phyloP scores from a whole-genome alignment of 2,797 vertebrate species.

The Urophycis tenuis region DNA sequence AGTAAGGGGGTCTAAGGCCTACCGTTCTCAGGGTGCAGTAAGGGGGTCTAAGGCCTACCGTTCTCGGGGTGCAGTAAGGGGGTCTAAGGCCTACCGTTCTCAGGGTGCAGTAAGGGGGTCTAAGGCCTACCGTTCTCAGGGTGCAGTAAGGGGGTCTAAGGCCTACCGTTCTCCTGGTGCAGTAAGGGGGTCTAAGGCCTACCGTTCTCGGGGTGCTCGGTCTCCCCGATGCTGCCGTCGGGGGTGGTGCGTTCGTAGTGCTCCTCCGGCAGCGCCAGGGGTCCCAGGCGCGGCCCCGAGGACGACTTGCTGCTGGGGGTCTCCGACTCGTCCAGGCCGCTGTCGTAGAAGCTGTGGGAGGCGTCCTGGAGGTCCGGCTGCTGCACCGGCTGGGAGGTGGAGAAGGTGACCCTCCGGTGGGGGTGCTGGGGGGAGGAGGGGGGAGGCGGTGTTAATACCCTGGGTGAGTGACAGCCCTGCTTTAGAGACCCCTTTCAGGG shows the following conservation, averaged over 20 bases:
- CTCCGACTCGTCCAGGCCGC: slow-evolving; percentile 96
- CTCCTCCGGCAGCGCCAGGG: slow-evolving; percentile 92
- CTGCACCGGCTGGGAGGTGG: slow-evolving; percentile 91
- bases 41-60: no score
- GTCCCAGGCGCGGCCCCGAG: slow-evolving; percentile 92
- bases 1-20: no score
- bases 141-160: no score
- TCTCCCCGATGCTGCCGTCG: slow-evolving; percentile 98
- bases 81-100: no score
- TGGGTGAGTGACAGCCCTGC: no score
- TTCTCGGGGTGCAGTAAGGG: no score
- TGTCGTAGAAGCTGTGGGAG: slow-evolving; percentile 98
- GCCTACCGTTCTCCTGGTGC: no score
- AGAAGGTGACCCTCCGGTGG: slow-evolving; percentile 98
- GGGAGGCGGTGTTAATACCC: slow-evolving; percentile 7
- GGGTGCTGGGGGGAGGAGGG: slow-evolving; percentile 75
- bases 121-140: no score
- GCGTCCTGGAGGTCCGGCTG: slow-evolving; percentile 95
- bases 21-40: no score
- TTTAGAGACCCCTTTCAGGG: slow-evolving; percentile 10
- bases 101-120: no score
- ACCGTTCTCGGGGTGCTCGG: slow-evolving; percentile 98
- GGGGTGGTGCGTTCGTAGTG: slow-evolving; percentile 98
- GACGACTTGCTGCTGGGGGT: slow-evolving; percentile 99
- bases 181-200: slow-evolving; percentile 24